Conservation (phyloP, 2,113 vertebrate genomes). For the Girardinichthys multiradiatus region DNA sequence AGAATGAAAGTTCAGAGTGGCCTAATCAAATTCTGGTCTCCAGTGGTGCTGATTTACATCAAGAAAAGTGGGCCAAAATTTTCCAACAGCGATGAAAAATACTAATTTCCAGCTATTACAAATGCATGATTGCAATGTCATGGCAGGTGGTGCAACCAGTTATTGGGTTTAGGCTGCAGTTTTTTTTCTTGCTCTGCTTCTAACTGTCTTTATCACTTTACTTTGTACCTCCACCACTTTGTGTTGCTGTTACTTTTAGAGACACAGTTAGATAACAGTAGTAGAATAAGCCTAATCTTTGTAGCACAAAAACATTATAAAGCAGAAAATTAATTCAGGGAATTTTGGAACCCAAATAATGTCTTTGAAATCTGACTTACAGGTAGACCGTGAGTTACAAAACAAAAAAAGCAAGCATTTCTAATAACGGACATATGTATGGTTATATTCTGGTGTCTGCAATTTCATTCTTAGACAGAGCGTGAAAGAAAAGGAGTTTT, state of each 20-base stretch:
- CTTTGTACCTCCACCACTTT: neutral
- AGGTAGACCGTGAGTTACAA: neutral
- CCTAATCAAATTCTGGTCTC: no score
- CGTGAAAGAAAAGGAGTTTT: constrained; percentile 66
- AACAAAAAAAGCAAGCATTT: constrained; percentile 28
- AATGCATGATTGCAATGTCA: no score
- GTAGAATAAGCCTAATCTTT: neutral
- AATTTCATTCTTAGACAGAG: constrained; percentile 65
- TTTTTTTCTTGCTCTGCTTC: neutral
- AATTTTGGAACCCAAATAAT: neutral
- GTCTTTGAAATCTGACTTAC: neutral
- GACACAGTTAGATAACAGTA: neutral
- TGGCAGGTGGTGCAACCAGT: neutral
- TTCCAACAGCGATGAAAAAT: neutral
- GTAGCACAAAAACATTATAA: neutral
- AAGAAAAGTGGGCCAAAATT: no score
- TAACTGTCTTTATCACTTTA: neutral
- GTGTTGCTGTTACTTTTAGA: neutral
- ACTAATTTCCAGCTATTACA: no score
- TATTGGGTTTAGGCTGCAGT: neutral
- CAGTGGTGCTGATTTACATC: no score
- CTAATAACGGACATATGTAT: constrained; percentile 46
- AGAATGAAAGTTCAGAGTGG: no score
- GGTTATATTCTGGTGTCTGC: constrained; percentile 50
- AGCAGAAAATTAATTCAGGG: neutral